Conservation (phyloP, 2,888 invertebrate genomes). For the Synergus laeviventris region DNA sequence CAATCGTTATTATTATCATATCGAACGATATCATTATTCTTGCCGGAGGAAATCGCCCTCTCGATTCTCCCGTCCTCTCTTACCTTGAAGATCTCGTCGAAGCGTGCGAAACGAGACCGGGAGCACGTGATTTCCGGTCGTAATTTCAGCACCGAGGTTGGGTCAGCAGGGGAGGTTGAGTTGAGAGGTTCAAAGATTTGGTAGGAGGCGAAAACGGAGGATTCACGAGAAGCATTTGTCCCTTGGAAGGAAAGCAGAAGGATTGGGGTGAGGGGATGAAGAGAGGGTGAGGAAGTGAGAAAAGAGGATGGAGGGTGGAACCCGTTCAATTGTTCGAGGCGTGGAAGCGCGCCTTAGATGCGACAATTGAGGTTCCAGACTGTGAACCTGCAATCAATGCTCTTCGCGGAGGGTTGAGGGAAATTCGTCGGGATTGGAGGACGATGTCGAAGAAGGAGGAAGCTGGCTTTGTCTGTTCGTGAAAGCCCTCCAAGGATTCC, state of each 20-base stretch:
- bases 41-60: conserved; percentile 53
- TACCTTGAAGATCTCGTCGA: conserved; percentile 46
- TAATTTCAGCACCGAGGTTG: conserved; percentile 57
- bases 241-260: conserved; percentile 35
- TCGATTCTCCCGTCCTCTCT: conserved; percentile 48
- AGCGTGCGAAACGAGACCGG: conserved; percentile 50
- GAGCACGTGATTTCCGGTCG: conserved; percentile 59
- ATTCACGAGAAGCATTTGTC: conserved; percentile 41
- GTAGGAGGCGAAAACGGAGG: conserved; percentile 35
- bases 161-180: conserved; percentile 46
- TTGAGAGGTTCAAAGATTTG: conserved; percentile 16
- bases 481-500: conserved; percentile 66
- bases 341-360: conserved; percentile 72
- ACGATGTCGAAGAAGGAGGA: conserved; percentile 58
- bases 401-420: conserved; percentile 56
- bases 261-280: conserved; percentile 39
- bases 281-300: conserved; percentile 54
- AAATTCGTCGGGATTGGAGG: conserved; percentile 52
- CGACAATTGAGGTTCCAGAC: conserved; percentile 73
- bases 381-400: conserved; percentile 74
- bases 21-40: conserved; percentile 47
- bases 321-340: conserved; percentile 69
- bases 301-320: conserved; percentile 42
- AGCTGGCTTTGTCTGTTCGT: conserved; percentile 71
- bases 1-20: conserved; percentile 40